phyloP scores from a whole-genome alignment of 2,797 vertebrate species.

The Meriones psammophilus region DNA sequence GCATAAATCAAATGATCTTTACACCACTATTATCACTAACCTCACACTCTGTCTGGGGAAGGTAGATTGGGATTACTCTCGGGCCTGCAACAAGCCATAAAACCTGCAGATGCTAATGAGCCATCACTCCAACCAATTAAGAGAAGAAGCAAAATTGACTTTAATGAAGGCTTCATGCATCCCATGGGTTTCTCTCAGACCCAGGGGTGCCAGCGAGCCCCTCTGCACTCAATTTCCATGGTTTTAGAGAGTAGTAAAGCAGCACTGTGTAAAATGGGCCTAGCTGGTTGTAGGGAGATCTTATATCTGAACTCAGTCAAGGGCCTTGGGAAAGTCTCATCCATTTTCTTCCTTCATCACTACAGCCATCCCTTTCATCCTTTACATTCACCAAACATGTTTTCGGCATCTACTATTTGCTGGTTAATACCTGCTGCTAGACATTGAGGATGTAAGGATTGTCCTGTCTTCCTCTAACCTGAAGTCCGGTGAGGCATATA shows the following conservation, averaged over 20 bases:
- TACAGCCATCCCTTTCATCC: not conserved
- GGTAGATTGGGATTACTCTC: slow-evolving; percentile 57
- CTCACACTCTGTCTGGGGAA: slow-evolving; percentile 71
- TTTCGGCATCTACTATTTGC: not conserved
- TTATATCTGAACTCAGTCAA: not conserved
- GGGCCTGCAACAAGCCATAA: slow-evolving; percentile 66
- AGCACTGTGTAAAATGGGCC: slow-evolving; percentile 34
- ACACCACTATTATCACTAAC: slow-evolving; percentile 77
- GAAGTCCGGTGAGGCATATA: not conserved
- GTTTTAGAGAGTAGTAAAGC: slow-evolving; percentile 47
- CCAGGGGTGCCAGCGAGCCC: slow-evolving; percentile 29
- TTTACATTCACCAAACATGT: not conserved
- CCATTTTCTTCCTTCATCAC: slow-evolving; percentile 11
- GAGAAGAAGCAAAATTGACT: slow-evolving; percentile 79
- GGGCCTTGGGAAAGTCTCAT: not conserved
- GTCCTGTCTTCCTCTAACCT: not conserved
- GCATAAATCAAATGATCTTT: slow-evolving; percentile 84
- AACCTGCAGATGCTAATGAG: slow-evolving; percentile 76
- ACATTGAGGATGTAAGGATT: not conserved
- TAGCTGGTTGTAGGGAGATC: not conserved
- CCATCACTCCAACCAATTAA: slow-evolving; percentile 83
- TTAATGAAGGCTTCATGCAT: slow-evolving; percentile 75
- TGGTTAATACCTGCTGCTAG: not conserved
- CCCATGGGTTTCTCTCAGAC: slow-evolving; percentile 63
- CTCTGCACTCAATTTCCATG: slow-evolving; percentile 32